These are phyloP conservation scores for Phorcus lineatus DNA, from an alignment of 2,888 invertebrate species.

Conservation along the genomic window DNA sequence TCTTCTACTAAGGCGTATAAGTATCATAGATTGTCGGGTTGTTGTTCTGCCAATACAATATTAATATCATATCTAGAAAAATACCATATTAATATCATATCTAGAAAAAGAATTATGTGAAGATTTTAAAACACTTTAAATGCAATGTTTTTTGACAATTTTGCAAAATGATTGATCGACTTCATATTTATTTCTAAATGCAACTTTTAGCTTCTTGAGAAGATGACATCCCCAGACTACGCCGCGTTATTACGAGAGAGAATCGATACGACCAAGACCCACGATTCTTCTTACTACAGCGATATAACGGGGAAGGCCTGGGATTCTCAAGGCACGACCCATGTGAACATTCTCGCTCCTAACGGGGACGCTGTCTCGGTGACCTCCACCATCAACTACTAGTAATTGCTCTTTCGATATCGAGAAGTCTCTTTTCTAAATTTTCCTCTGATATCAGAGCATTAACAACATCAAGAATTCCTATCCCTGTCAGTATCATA, in stretches of 20 bases:
- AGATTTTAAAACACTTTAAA: too few relatives aligned
- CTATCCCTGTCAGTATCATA: too few relatives aligned
- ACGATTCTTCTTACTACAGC: slow-evolving; percentile 60
- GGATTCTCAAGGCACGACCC: slow-evolving; percentile 67
- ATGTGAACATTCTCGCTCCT: slow-evolving; percentile 68
- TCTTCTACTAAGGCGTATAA: too few relatives aligned
- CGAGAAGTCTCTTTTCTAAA: background rate
- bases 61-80: too few relatives aligned
- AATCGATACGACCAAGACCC: slow-evolving; percentile 63
- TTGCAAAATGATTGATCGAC: too few relatives aligned
- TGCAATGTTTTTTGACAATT: too few relatives aligned
- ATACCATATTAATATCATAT: too few relatives aligned
- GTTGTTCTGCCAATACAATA: too few relatives aligned
- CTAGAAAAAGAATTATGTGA: too few relatives aligned
- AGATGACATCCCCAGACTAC: slow-evolving; percentile 61
- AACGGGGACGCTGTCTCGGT: slow-evolving; percentile 73
- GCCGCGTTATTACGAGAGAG: slow-evolving; percentile 50
- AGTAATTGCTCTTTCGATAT: slow-evolving; percentile 53
- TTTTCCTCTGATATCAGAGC: background rate
- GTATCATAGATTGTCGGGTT: too few relatives aligned
- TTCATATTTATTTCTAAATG: too few relatives aligned
- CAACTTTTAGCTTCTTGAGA: slow-evolving; percentile 49
- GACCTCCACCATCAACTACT: slow-evolving; percentile 71
- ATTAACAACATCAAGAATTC: background rate
- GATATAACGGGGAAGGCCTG: slow-evolving; percentile 69